phyloP scores from a whole-genome alignment of 2,113 vertebrate genomes.

The Centropristis striata region DNA sequence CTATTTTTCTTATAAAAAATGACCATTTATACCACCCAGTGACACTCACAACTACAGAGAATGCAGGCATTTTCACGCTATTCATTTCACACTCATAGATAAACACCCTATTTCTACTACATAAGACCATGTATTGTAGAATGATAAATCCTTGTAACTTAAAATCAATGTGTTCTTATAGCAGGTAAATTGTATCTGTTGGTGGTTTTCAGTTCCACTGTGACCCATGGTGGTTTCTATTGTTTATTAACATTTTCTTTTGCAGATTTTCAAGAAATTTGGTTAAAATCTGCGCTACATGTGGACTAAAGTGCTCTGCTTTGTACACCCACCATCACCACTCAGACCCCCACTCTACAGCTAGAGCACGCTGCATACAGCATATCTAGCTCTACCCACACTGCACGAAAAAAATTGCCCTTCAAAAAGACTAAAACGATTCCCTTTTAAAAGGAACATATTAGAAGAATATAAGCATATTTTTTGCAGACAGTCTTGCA shows the following conservation, averaged over 20 bases:
- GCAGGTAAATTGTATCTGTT: too few relatives aligned
- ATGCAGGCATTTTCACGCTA: too few relatives aligned
- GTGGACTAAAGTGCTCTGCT: background rate
- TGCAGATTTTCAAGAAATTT: background rate
- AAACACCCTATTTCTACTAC: too few relatives aligned
- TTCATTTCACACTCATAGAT: too few relatives aligned
- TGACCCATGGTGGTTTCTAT: background rate
- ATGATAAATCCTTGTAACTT: too few relatives aligned
- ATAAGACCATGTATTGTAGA: too few relatives aligned
- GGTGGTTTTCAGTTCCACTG: too few relatives aligned
- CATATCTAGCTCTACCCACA: background rate
- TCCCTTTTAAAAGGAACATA: background rate
- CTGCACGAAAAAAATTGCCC: background rate
- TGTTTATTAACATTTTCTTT: background rate
- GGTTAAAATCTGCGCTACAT: background rate
- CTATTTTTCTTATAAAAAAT: too few relatives aligned
- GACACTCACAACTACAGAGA: too few relatives aligned
- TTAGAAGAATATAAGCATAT: background rate
- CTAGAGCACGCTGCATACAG: accelerated
- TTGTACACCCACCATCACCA: background rate
- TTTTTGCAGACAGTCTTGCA: background rate
- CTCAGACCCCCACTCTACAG: background rate
- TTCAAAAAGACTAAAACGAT: background rate
- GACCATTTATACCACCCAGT: too few relatives aligned
- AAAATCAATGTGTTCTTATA: too few relatives aligned